Base-by-base conservation (phyloP, 2,888 invertebrate species). In the Hydrotaea cyrtoneurina region DNA sequence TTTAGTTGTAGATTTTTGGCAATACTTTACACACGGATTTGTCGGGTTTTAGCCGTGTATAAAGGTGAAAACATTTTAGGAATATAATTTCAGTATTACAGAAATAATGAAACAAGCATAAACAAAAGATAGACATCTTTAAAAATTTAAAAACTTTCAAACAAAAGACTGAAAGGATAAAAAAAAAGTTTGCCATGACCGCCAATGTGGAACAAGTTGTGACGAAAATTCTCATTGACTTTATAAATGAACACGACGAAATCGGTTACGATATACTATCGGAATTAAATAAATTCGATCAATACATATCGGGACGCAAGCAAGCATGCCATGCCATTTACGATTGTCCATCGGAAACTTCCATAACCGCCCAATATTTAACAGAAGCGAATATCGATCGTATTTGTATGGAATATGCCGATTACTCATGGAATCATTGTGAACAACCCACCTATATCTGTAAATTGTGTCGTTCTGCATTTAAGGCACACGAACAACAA, bases 251-350 rank as follows among this genome's bases (percentile, higher is more conserved):
- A 72, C 78, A 78, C 26, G 78, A 78, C 15, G 46, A 23, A 46
- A 78, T 78, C 31, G 59, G 78, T 13, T 72, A 78, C 31, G 78
- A 78, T 78, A 78, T 78, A 10, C 11, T 78, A n/a, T 50, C 71
- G 19, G 78, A 78, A 62, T 71, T 78, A 72, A 71, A 78, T 78
- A 71, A 59, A 59, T 78, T 78, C 21, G 78, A 78, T 50, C 26
- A 59, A 26, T 71, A 72, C 46, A 78, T 71, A 43, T 15, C n/a
- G 15, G 78, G 71, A 11, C 31, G 62, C 11, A 78, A 59, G 31
- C 13, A 36, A 7, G n/a, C 53, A 11, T 8, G 2, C 36, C 17
- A 31, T 2, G n/a, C n/a, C 50, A 15, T 3, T 43, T 15, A 13
- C 11, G 43, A 43, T 7, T 2, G 2, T 43, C 21, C 10, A 57